Evolutionary conservation across 2,797 vertebrate species (phyloP).

Genomic region (Acanthiza pusilla): DNA sequence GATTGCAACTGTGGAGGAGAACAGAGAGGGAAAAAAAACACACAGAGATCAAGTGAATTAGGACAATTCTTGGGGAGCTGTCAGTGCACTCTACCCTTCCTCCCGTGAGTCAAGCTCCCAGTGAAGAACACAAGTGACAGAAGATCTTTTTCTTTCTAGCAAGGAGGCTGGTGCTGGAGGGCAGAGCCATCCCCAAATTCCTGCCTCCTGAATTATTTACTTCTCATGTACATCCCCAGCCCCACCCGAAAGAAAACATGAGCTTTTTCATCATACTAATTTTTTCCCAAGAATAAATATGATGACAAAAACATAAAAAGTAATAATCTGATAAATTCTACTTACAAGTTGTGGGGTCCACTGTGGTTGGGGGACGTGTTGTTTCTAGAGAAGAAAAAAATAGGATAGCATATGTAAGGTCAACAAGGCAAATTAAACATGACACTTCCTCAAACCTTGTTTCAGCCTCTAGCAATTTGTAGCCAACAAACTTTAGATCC

Average conservation of each 20-base stretch:
- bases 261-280: background rate
- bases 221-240: fast-evolving
- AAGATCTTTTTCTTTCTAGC: background rate
- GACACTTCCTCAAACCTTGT: background rate
- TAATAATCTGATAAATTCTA: background rate
- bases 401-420: background rate
- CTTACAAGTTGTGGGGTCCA: fast-evolving
- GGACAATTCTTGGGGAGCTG: background rate
- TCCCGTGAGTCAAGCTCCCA: background rate
- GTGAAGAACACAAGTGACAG: background rate
- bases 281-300: background rate
- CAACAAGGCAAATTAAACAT: background rate
- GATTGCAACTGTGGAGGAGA: fast-evolving
- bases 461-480: background rate
- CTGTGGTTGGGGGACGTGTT: fast-evolving
- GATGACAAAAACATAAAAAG: background rate
- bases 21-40: background rate
- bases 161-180: background rate
- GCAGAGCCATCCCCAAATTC: background rate
- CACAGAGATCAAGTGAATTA: background rate
- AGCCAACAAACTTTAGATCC: fast-evolving
- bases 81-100: background rate
- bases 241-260: fast-evolving
- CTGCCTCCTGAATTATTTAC: background rate
- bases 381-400: background rate